Conservation (phyloP, 2,797 vertebrate genomes). For the Sparidentex hasta region DNA sequence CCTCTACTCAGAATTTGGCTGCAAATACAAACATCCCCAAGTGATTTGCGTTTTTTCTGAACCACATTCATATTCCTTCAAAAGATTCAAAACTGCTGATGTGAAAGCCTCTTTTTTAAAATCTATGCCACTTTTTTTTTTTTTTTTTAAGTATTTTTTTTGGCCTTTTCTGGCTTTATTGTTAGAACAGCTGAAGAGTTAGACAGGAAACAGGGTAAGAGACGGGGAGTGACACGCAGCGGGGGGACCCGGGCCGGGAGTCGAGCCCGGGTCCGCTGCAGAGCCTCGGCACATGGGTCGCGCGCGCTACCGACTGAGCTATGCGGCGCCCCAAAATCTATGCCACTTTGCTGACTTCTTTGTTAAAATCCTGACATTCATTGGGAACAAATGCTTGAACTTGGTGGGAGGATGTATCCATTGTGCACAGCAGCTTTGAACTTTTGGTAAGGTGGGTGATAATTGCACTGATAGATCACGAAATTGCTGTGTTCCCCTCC, state of each 20-base stretch:
- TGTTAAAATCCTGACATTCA: constrained; percentile 2
- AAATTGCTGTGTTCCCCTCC: constrained; percentile 28
- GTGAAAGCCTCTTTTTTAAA: neutral
- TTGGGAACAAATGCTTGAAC: neutral
- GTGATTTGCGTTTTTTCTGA: neutral
- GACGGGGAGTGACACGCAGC: no score
- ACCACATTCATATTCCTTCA: neutral
- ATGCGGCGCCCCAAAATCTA: no score
- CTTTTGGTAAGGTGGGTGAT: neutral
- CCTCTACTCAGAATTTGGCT: neutral
- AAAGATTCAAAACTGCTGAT: neutral
- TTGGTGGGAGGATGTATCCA: neutral
- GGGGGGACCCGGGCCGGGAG: no score
- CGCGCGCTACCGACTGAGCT: no score
- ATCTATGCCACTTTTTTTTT: neutral
- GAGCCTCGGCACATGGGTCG: no score
- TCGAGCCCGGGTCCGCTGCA: no score
- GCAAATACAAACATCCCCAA: neutral
- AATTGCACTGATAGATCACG: neutral
- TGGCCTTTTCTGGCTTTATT: no score
- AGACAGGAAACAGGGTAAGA: no score
- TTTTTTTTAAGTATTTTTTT: no score
- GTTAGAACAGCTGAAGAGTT: no score
- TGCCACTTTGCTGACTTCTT: neutral
- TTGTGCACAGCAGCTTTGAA: neutral